Percentiles rank a stretch among this genome's conserved stretches.
Conservation (phyloP, 2,113 vertebrate species). For the Ramphastos sulfuratus region DNA sequence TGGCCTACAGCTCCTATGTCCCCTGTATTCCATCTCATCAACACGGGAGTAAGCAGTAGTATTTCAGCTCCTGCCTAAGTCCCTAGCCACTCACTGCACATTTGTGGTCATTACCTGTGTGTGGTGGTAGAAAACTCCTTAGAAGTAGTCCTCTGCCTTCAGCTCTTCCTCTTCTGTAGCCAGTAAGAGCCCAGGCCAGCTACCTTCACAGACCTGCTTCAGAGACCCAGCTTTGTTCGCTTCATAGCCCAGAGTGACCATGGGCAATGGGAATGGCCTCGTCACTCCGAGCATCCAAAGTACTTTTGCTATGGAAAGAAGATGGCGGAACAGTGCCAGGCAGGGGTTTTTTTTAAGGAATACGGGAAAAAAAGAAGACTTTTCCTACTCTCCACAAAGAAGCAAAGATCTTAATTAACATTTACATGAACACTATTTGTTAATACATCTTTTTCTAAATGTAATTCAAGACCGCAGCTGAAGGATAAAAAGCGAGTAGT, state of each 20-base stretch:
- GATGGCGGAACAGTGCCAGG: not conserved
- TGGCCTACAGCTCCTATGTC: fast-evolving
- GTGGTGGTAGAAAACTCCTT: not conserved
- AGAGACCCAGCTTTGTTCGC: not conserved
- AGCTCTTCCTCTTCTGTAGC: not conserved
- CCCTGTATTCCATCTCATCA: not conserved
- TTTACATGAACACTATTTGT: not conserved
- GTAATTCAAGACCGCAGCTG: conserved; percentile 5
- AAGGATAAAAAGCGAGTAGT: not conserved
- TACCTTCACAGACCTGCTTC: not conserved
- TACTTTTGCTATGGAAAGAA: not conserved
- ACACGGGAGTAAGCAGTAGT: fast-evolving
- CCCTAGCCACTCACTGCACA: not conserved
- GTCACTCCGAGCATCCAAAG: not conserved
- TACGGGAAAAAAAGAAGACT: not conserved
- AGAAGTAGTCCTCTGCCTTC: not conserved
- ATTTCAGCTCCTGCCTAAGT: not conserved
- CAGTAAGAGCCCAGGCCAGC: not conserved
- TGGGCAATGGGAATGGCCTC: fast-evolving
- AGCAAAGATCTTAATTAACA: not conserved
- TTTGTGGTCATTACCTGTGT: not conserved
- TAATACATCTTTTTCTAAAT: conserved; percentile 12
- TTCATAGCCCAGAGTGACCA: not conserved
- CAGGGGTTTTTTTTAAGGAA: not conserved
- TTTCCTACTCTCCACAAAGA: not conserved